Conservation (phyloP, 2,888 invertebrate genomes). For the Macrophya alboannulata region DNA sequence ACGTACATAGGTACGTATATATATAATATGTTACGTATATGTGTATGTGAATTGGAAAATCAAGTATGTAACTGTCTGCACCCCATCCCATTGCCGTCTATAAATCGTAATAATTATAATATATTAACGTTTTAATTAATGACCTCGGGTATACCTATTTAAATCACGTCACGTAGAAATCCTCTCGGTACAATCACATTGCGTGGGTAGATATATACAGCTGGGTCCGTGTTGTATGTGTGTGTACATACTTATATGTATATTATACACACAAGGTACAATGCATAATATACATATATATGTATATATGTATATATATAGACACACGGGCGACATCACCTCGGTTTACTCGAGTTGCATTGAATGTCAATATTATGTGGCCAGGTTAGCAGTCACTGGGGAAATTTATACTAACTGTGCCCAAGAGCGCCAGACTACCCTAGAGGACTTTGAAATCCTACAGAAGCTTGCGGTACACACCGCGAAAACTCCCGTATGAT, state of each 20-base stretch:
- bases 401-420: slow-evolving; percentile 55
- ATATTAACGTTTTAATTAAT: slow-evolving; percentile 44
- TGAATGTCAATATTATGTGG: slow-evolving; percentile 55
- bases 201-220: neutral
- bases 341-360: slow-evolving; percentile 44
- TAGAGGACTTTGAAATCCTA: neutral
- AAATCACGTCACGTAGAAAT: slow-evolving; percentile 41
- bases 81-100: neutral
- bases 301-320: neutral
- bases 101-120: slow-evolving; percentile 5
- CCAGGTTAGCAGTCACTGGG: slow-evolving; percentile 53
- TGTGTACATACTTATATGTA: neutral
- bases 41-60: neutral
- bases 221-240: neutral
- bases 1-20: neutral
- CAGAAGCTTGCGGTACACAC: neutral
- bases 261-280: neutral
- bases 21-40: neutral
- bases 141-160: slow-evolving; percentile 10
- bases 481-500: slow-evolving; percentile 27
- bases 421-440: slow-evolving; percentile 40
- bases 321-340: neutral
- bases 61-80: neutral
- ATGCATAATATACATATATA: slow-evolving; percentile 7
- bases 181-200: neutral